Evolutionary conservation across 2,113 vertebrate genomes (phyloP).

Genomic region (Butorides virescens): DNA sequence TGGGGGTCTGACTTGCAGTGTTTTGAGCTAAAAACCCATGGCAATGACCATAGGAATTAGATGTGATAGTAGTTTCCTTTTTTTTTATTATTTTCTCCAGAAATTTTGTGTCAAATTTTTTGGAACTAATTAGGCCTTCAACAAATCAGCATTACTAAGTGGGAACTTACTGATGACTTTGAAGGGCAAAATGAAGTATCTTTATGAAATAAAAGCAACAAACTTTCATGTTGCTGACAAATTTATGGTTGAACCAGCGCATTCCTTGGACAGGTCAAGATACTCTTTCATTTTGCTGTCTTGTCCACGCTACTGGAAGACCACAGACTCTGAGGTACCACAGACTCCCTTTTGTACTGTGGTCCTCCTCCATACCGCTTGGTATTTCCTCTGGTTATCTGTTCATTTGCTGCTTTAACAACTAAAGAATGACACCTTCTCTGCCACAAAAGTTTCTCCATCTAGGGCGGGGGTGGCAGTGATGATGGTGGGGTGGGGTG

Average conservation of each 20-base stretch:
- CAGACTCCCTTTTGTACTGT: neutral
- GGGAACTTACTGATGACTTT: neutral
- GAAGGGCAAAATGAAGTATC: neutral
- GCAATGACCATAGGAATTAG: neutral
- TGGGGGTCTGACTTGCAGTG: neutral
- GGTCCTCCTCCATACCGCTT: no score
- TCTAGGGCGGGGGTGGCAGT: fast-evolving
- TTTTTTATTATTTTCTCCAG: neutral
- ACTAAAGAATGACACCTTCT: neutral
- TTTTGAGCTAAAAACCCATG: neutral
- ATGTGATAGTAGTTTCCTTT: neutral
- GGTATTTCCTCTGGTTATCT: neutral
- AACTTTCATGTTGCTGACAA: neutral
- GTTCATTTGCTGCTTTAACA: neutral
- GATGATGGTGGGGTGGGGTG: no score
- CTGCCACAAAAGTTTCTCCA: neutral
- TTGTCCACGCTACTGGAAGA: neutral
- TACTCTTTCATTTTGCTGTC: neutral
- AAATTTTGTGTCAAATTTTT: neutral
- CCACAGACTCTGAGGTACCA: neutral
- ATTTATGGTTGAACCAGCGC: neutral
- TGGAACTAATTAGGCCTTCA: neutral
- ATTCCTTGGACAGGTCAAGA: neutral
- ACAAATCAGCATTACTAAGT: neutral
- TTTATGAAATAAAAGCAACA: neutral